phyloP scores from a whole-genome alignment of 2,797 vertebrate genomes.

The Ispidina picta region DNA sequence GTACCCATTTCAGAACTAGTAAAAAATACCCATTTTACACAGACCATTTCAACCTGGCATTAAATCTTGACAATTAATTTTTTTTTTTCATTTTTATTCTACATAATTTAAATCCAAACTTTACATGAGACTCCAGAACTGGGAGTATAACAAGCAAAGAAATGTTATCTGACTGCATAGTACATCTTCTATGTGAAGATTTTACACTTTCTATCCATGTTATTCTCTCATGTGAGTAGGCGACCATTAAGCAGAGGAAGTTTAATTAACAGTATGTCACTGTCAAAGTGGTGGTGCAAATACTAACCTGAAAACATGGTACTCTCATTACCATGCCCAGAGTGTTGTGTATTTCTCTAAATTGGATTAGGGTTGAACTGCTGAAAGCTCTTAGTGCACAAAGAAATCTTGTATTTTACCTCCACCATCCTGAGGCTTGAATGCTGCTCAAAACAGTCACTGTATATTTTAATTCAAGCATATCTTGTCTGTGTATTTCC shows the following conservation, averaged over 20 bases:
- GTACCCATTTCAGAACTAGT: background rate
- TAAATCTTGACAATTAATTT: accelerated
- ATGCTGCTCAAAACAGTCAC: background rate
- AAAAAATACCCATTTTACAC: background rate
- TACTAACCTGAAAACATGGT: background rate
- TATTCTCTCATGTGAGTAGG: background rate
- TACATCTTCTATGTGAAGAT: background rate
- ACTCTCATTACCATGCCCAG: background rate
- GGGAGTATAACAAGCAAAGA: background rate
- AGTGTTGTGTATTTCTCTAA: background rate
- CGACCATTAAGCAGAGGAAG: background rate
- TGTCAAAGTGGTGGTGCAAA: background rate
- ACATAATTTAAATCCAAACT: background rate
- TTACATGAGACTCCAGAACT: background rate
- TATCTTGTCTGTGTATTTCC: background rate
- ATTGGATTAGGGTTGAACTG: background rate
- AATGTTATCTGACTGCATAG: background rate
- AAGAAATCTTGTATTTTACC: background rate
- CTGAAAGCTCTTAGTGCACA: background rate
- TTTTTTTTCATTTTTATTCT: background rate
- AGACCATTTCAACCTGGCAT: background rate
- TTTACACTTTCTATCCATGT: background rate
- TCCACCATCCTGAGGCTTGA: background rate
- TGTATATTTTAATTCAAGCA: background rate
- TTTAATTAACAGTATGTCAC: background rate